A percentile compares a stretch with the other conserved stretches of the same genome.
These are phyloP conservation scores for Otolemur garnettii DNA, from an alignment of 2,113 vertebrate species.

Conservation along the genomic window DNA sequence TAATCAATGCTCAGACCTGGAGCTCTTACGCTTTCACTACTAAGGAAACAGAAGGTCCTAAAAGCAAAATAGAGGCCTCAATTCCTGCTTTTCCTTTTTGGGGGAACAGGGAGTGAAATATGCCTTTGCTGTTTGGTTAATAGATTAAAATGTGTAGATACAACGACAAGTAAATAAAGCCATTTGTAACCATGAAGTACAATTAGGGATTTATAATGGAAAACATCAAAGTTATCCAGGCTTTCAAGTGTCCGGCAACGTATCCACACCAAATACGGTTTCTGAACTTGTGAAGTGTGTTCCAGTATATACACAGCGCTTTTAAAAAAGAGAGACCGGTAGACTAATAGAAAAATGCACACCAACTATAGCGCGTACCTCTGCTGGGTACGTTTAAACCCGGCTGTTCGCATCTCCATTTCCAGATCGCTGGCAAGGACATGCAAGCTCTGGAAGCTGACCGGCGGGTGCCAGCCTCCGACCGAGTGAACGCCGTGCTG, in stretches of 20 bases:
- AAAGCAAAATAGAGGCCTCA: conserved; percentile 69
- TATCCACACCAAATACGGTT: conserved; percentile 61
- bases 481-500: neutral
- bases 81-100: conserved; percentile 66
- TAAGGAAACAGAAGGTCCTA: conserved; percentile 50
- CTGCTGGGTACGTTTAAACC: conserved; percentile 29
- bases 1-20: conserved; percentile 54
- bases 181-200: conserved; percentile 77
- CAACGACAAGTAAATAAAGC: conserved; percentile 74
- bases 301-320: neutral
- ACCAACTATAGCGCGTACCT: neutral
- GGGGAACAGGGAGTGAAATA: conserved; percentile 40
- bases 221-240: conserved; percentile 73
- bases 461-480: rapidly evolving
- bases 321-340: neutral
- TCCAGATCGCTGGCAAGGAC: neutral
- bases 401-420: neutral
- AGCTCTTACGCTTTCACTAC: neutral
- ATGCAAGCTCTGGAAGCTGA: neutral
- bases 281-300: conserved; percentile 29
- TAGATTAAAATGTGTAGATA: conserved; percentile 74
- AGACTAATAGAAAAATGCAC: neutral
- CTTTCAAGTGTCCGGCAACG: conserved; percentile 65
- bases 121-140: conserved; percentile 58
- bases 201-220: conserved; percentile 71